Base-by-base conservation (phyloP, 2,888 invertebrate genomes). In the Poecilus cupreus region DNA sequence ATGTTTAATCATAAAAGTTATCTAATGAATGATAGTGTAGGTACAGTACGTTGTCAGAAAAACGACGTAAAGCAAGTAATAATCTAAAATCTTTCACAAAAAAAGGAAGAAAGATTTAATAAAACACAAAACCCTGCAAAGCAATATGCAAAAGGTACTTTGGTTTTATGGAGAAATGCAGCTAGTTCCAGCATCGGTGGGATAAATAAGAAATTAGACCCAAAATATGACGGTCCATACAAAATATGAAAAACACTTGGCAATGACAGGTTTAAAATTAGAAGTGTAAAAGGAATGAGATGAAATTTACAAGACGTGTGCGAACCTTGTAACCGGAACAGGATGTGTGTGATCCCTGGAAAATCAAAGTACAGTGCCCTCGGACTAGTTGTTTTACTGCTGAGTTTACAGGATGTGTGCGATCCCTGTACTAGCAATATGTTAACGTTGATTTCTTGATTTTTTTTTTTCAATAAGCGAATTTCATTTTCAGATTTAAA, bases 1-100 rank as follows among this genome's bases (percentile, higher is more conserved):
- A 70, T 70, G 43, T n/a, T n/a, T n/a, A n/a, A n/a, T n/a, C n/a
- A n/a, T n/a, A n/a, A n/a, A n/a, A n/a, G n/a, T n/a, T n/a, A 39
- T 26, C 10, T 70, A 24, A 70, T 70, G 39, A 70, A 70, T 39
- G 70, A 70, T 70, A 39, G 39, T 18, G 8, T 46, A 22, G 70
- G 70, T 60, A n/a, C 22, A 22, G 8, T 26, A 60, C 60, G 24
- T n/a, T 60, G n/a, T 26, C 32, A 1, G 32, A 60, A 24, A 26
- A n/a, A 16, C 26, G 60, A n/a, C 60, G 16, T 5, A 16, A 26
- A 26, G 60, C 54, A 8, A 54, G 54, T 20, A 5, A 54, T 20
- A 18, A 20, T 20, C 22, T 54, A 18, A 54, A 54, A 54, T 54
- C 32, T 60, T n/a, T n/a, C 8, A 26, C 4, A 2, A 3, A 24